These are phyloP conservation scores for Teleiodes luculella DNA, from an alignment of 2,888 invertebrate genomes.

Conservation along the genomic window DNA sequence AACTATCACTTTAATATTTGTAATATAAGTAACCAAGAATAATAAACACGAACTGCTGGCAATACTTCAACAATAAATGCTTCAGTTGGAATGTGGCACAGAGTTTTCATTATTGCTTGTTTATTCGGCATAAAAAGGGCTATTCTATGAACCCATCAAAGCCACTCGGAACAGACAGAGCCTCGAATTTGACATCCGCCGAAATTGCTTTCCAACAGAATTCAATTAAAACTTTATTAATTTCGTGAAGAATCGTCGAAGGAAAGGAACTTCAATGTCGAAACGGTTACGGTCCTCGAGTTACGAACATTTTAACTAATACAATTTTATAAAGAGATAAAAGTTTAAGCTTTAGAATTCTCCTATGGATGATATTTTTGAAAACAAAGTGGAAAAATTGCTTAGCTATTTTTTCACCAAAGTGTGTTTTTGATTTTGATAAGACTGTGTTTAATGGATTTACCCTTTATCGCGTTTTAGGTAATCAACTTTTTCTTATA, in stretches of 20 bases:
- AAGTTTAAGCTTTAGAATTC: conserved; percentile 32
- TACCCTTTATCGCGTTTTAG: not conserved
- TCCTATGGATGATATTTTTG: conserved; percentile 17
- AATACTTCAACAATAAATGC: no score
- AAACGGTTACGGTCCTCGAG: conserved; percentile 60
- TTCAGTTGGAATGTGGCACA: not conserved
- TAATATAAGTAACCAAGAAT: no score
- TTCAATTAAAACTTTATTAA: conserved; percentile 77
- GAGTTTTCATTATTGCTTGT: not conserved
- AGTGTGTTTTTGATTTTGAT: no score
- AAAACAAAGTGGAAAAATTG: not conserved
- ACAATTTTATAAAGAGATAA: conserved; percentile 63
- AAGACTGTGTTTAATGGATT: no score
- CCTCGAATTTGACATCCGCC: conserved; percentile 46
- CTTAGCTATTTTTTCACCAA: no score
- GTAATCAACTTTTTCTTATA: not conserved
- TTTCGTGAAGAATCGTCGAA: conserved; percentile 65
- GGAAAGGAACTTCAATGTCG: conserved; percentile 56
- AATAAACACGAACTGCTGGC: no score
- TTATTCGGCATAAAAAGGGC: conserved; percentile 19
- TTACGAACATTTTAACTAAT: conserved; percentile 61
- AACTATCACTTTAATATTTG: no score
- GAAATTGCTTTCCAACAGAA: conserved; percentile 62
- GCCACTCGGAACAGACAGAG: conserved; percentile 35
- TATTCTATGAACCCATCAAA: conserved; percentile 31